Percentiles rank a stretch among this genome's conserved stretches.
These are phyloP conservation scores for Lota lota DNA, from an alignment of 2,113 vertebrate genomes.

Conservation along the genomic window DNA sequence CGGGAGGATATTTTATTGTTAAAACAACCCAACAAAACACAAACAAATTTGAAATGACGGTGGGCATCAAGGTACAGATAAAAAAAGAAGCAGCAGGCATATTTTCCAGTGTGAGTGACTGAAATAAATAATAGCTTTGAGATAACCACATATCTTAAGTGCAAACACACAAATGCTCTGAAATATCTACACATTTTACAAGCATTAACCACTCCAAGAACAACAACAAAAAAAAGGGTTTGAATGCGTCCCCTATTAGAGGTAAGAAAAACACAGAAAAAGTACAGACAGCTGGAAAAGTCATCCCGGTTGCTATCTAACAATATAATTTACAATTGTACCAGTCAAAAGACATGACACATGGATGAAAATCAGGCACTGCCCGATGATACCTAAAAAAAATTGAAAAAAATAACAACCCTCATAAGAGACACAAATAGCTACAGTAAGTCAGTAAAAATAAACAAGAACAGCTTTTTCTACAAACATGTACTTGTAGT, in stretches of 20 bases:
- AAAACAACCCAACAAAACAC: constrained; percentile 20
- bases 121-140: constrained; percentile 73
- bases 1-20: constrained; percentile 47
- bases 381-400: constrained; percentile 58
- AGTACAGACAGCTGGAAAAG: too few relatives aligned
- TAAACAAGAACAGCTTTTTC: constrained; percentile 69
- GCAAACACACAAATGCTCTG: constrained; percentile 64
- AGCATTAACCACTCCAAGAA: constrained; percentile 38
- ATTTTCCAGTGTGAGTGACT: constrained; percentile 64
- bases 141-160: constrained; percentile 62
- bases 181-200: constrained; percentile 63
- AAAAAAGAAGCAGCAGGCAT: constrained; percentile 39
- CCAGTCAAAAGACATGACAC: constrained; percentile 3
- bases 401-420: neutral
- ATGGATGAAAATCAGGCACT: constrained; percentile 69
- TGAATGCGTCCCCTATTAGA: neutral
- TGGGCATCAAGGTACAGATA: constrained; percentile 6
- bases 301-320: too few relatives aligned
- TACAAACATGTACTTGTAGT: constrained; percentile 78
- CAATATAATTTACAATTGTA: constrained; percentile 16
- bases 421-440: constrained; percentile 45
- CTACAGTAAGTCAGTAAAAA: constrained; percentile 72
- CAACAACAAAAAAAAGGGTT: constrained; percentile 10
- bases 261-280: neutral
- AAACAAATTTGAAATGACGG: constrained; percentile 26